These are phyloP conservation scores for Poecile montanus DNA, from an alignment of 2,797 vertebrate species.

Conservation along the genomic window DNA sequence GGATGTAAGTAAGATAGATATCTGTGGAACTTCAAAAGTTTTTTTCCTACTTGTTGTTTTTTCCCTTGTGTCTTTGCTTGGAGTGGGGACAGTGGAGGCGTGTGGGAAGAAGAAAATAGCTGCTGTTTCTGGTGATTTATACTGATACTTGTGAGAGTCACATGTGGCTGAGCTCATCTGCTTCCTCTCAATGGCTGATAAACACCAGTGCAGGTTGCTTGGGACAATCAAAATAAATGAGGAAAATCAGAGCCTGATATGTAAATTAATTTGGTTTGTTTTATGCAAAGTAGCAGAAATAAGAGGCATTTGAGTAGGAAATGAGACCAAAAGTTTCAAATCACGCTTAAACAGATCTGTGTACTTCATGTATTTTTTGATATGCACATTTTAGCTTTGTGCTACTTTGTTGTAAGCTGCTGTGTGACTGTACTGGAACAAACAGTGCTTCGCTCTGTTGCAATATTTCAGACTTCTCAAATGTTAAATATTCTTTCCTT, in stretches of 20 bases:
- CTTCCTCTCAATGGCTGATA: not conserved
- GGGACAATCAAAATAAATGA: not conserved
- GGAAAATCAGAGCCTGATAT: not conserved
- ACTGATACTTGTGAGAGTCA: not conserved
- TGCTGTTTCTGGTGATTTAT: not conserved
- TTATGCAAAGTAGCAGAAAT: not conserved
- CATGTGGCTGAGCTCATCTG: not conserved
- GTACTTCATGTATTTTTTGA: not conserved
- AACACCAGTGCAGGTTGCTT: not conserved
- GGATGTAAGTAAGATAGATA: too few species aligned
- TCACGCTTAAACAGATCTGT: fast-evolving
- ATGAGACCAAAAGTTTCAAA: not conserved
- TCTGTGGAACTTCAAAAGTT: not conserved
- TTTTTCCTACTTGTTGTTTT: not conserved
- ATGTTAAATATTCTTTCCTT: not conserved
- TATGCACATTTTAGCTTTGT: not conserved
- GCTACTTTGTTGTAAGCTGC: not conserved
- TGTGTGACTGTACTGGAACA: not conserved
- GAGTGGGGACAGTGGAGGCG: not conserved
- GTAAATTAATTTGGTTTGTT: not conserved
- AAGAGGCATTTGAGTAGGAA: not conserved
- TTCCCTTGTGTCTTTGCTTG: not conserved
- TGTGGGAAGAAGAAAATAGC: not conserved
- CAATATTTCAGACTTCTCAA: not conserved
- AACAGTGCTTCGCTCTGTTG: not conserved